Base-by-base conservation (phyloP, 1,140 invertebrate species). In the Proales similis region DNA sequence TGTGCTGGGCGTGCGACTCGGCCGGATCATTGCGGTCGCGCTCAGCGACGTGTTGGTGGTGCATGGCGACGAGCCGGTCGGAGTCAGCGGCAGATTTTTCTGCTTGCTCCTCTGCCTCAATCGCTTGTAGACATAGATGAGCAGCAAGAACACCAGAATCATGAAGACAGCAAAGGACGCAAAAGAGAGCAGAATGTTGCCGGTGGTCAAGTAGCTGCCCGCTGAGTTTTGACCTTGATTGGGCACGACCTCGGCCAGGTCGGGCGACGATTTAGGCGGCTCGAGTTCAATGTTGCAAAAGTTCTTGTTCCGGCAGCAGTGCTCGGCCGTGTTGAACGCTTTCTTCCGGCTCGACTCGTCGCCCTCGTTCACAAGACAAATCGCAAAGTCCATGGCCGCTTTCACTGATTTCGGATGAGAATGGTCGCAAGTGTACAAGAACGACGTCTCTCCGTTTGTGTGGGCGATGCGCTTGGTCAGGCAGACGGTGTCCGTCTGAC, bases 351-450 rank as follows among this genome's bases (percentile, higher is more conserved):
- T 42, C 11, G 39, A 26, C 6, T 11, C 12, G 2, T 38, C 30
- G 14, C 20, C 0, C 11, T 36, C 45, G 11, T 57, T 39, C 9
- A 57, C 30, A 42, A 42, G 39, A 26, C 51, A 57, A 24, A 42
- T 42, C n/a, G 36, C 22, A 36, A 57, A 57, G n/a, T 39, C 51
- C 36, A 57, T 38, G 20, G 45, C 51, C 14, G n/a, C n/a, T n/a
- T n/a, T n/a, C n/a, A n/a, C n/a, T n/a, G n/a, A n/a, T 14, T 57
- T 57, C 4, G 20, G 17, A 6, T 20, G 7, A 27, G 51, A 42
- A 20, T 57, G 32, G 29, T 57, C 51, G 29, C 51, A 57, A 17
- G 51, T 29, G n/a, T 57, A 57, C 29, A 42, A 42, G 3, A 42
- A 11, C 11, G 19, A 57, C 3, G 14, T 22, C 20, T 57, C 27